These are phyloP conservation scores for Orthosia gothica DNA, from an alignment of 2,888 invertebrate genomes.

Conservation along the genomic window DNA sequence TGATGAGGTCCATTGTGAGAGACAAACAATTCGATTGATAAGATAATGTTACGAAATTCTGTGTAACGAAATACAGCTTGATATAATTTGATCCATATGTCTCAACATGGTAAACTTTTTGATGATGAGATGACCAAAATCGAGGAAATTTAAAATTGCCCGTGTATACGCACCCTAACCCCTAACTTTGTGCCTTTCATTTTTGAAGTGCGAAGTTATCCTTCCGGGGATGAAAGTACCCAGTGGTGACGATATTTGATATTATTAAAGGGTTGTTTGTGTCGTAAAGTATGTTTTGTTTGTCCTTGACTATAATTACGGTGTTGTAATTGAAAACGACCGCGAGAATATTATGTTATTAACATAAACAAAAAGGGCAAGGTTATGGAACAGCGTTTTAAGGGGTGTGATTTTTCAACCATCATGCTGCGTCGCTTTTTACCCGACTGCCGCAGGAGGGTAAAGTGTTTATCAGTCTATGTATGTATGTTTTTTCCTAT, in stretches of 20 bases:
- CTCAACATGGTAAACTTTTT: too few species aligned
- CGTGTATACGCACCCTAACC: not conserved
- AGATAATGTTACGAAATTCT: too few species aligned
- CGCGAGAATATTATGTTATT: not conserved
- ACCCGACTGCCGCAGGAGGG: too few species aligned
- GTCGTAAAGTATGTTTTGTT: conserved; percentile 19
- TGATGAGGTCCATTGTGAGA: too few species aligned
- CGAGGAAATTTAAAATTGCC: not conserved
- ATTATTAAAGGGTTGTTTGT: conserved; percentile 30
- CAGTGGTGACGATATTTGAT: conserved; percentile 42
- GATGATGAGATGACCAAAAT: too few species aligned
- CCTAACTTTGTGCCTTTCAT: conserved; percentile 10
- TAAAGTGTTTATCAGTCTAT: too few species aligned
- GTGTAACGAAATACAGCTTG: too few species aligned
- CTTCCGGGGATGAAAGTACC: conserved; percentile 23
- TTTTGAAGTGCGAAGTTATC: conserved; percentile 33
- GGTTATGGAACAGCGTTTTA: not conserved
- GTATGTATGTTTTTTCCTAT: too few species aligned
- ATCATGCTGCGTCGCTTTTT: not conserved
- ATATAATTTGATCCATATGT: too few species aligned
- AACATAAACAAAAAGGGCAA: not conserved
- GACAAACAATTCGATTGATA: too few species aligned
- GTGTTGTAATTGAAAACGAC: not conserved
- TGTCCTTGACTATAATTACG: conserved; percentile 23
- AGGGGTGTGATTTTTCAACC: not conserved